phyloP scores from a whole-genome alignment of 2,113 vertebrate species.

The Paradisaea rubra region DNA sequence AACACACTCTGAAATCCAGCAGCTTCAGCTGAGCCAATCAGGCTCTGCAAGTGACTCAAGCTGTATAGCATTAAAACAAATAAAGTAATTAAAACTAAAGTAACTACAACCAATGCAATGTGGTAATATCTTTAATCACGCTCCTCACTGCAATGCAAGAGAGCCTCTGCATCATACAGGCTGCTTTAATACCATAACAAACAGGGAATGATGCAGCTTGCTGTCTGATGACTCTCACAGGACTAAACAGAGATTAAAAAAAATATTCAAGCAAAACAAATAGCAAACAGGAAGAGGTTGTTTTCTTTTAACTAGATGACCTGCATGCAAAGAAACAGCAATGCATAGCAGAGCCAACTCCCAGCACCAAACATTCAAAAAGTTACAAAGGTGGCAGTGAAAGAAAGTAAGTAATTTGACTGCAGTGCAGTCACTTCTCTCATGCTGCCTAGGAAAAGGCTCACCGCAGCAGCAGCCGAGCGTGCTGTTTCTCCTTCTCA shows the following conservation, averaged over 20 bases:
- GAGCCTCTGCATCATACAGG: not conserved
- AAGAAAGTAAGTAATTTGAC: not conserved
- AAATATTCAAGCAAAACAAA: not conserved
- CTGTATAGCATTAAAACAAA: not conserved
- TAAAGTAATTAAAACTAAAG: not conserved
- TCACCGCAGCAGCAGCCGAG: constrained; percentile 58
- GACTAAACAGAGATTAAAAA: not conserved
- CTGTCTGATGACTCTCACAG: not conserved
- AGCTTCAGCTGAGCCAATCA: not conserved
- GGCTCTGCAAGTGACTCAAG: not conserved
- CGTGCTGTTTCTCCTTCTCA: constrained; percentile 40
- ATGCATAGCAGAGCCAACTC: not conserved
- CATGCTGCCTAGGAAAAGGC: not conserved
- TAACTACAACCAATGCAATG: not conserved
- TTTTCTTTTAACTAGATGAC: not conserved
- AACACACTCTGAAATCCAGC: not conserved
- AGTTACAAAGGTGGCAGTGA: not conserved
- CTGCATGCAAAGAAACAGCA: not conserved
- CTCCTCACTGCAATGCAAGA: not conserved
- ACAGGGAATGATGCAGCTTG: not conserved
- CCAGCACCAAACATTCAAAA: not conserved
- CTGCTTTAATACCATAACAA: not conserved
- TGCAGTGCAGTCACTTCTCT: not conserved
- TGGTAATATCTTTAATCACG: not conserved
- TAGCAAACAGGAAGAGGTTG: not conserved